Evolutionary conservation across 2,888 invertebrate genomes (phyloP).

Genomic region (Eupithecia exiguata): DNA sequence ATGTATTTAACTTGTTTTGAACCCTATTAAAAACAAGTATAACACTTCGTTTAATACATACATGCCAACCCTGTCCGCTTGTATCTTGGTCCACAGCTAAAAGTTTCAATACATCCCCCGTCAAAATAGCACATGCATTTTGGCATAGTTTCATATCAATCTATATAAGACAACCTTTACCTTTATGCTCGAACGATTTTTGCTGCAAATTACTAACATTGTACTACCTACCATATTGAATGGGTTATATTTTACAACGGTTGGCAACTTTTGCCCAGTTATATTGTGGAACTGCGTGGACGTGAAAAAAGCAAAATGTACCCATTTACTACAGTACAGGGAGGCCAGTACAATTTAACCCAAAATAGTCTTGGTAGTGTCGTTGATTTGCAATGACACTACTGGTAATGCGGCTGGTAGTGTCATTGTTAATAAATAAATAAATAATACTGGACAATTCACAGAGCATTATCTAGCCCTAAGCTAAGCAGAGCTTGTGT

Average conservation of each 20-base stretch:
- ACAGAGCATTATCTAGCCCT: too few species aligned
- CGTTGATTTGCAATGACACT: too few species aligned
- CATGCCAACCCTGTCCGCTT: neutral
- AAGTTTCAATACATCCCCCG: conserved; percentile 64
- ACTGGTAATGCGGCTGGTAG: too few species aligned
- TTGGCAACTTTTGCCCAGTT: neutral
- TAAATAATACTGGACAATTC: too few species aligned
- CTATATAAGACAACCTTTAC: conserved; percentile 2
- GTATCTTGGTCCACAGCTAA: conserved; percentile 39
- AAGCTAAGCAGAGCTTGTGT: too few species aligned
- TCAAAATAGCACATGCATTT: conserved; percentile 57
- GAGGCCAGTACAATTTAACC: too few species aligned
- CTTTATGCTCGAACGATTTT: neutral
- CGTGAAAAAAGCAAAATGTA: neutral
- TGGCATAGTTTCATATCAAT: conserved; percentile 53
- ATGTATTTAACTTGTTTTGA: too few species aligned
- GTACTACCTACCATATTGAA: neutral
- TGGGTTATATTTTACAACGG: neutral
- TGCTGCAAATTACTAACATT: neutral
- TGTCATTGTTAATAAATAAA: too few species aligned
- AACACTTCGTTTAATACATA: too few species aligned
- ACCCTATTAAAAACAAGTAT: too few species aligned
- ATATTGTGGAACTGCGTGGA: neutral
- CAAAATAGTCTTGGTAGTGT: too few species aligned
- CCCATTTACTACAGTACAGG: too few species aligned